Evolutionary conservation across 2,888 invertebrate genomes (phyloP).

Genomic region (Limnephilus auricula): DNA sequence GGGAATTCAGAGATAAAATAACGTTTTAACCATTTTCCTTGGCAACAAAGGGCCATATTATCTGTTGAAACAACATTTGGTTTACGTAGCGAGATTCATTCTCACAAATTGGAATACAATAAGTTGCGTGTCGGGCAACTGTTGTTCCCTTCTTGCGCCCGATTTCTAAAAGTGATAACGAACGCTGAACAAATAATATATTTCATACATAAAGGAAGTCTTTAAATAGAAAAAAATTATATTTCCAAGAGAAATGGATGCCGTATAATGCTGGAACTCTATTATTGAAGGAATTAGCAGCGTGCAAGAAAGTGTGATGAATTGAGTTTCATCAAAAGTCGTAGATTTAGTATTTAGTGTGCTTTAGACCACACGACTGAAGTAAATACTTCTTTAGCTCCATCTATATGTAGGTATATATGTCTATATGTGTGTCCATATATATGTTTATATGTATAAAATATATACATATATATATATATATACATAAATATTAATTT

Average conservation of each 20-base stretch:
- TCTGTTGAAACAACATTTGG: conserved; percentile 33
- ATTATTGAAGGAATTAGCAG: not conserved
- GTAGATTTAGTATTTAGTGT: too few species aligned
- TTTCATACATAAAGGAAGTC: conserved; percentile 32
- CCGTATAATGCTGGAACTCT: not conserved
- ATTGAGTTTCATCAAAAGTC: not conserved
- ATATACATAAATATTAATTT: too few species aligned
- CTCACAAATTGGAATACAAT: conserved; percentile 25
- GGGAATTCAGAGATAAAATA: conserved; percentile 1
- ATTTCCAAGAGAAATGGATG: not conserved
- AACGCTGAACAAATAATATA: conserved; percentile 19
- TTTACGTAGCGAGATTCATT: conserved; percentile 1
- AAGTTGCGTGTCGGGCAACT: conserved; percentile 30
- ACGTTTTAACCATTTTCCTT: conserved; percentile 11
- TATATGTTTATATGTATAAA: too few species aligned
- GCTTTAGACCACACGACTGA: too few species aligned
- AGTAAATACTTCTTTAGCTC: too few species aligned
- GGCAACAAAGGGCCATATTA: conserved; percentile 25
- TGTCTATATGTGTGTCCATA: too few species aligned
- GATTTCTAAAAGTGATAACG: conserved; percentile 32
- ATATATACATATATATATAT: too few species aligned
- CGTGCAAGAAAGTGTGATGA: not conserved
- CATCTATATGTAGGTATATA: too few species aligned
- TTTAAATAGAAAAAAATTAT: conserved; percentile 25
- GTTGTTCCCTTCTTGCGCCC: conserved; percentile 20